These are phyloP conservation scores for Coracopsis vasa DNA, from an alignment of 2,113 vertebrate species.

Conservation along the genomic window DNA sequence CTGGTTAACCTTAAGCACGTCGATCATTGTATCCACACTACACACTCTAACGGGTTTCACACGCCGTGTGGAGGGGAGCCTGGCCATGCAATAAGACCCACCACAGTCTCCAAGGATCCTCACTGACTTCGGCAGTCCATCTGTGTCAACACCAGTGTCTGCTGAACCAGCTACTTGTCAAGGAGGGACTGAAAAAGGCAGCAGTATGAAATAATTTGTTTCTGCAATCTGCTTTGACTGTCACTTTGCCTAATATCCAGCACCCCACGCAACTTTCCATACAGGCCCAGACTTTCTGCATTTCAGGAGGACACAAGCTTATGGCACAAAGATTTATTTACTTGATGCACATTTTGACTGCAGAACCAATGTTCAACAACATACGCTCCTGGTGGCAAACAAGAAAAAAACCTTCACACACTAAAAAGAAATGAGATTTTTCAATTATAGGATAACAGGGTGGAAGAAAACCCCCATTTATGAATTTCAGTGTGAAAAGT, in stretches of 20 bases:
- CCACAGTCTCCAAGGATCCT: background rate
- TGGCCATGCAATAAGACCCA: background rate
- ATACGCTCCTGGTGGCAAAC: background rate
- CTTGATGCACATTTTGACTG: background rate
- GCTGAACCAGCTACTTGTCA: background rate
- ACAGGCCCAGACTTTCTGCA: background rate
- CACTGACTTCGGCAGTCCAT: background rate
- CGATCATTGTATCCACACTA: background rate
- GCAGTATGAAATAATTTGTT: background rate
- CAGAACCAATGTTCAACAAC: background rate
- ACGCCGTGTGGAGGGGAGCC: fast-evolving
- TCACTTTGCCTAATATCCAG: background rate
- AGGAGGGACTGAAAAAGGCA: constrained; percentile 7
- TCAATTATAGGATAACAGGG: background rate
- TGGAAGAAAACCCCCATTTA: background rate
- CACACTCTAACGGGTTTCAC: background rate
- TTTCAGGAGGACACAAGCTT: background rate
- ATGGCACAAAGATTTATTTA: background rate
- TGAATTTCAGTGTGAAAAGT: background rate
- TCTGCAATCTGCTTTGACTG: constrained; percentile 11
- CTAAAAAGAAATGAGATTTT: background rate
- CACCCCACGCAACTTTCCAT: background rate
- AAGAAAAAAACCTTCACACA: background rate
- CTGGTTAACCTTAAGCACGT: background rate
- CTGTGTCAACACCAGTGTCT: background rate